phyloP scores from a whole-genome alignment of 2,113 vertebrate species.

The Rhinolophus sinicus region DNA sequence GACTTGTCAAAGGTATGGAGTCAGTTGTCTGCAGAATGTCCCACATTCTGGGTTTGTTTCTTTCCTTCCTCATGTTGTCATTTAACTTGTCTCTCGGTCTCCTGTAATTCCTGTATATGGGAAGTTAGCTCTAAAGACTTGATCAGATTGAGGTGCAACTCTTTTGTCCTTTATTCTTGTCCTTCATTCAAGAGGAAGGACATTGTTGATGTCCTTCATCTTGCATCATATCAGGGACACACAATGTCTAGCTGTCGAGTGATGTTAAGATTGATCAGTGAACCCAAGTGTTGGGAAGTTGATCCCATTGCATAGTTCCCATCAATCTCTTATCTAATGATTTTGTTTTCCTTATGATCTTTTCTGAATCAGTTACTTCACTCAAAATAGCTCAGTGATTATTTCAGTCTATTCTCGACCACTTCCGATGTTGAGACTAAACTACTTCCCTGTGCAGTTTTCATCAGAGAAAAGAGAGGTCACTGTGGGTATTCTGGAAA shows the following conservation, averaged over 20 bases:
- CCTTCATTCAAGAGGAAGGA: too few relatives aligned
- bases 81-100: background rate
- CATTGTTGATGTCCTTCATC: background rate
- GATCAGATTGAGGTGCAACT: background rate
- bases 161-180: too few relatives aligned
- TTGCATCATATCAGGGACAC: background rate
- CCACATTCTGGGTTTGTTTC: background rate
- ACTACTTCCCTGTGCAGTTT: background rate
- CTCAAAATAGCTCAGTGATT: background rate
- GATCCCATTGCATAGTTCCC: background rate
- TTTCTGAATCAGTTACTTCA: slow-evolving; percentile 37
- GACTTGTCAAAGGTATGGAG: slow-evolving; percentile 28
- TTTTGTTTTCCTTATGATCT: background rate
- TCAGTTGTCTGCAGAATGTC: background rate
- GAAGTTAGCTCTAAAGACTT: background rate
- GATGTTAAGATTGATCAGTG: background rate
- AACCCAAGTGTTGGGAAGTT: background rate
- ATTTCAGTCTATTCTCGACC: background rate
- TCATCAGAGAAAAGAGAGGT: slow-evolving; percentile 25
- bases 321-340: background rate
- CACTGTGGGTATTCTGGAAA: background rate
- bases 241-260: background rate
- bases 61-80: background rate
- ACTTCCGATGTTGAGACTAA: background rate
- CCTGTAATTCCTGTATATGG: background rate